Percentiles rank a stretch among this genome's conserved stretches.
phyloP scores from a whole-genome alignment of 2,797 vertebrate genomes.

The Threskiornis aethiopicus region DNA sequence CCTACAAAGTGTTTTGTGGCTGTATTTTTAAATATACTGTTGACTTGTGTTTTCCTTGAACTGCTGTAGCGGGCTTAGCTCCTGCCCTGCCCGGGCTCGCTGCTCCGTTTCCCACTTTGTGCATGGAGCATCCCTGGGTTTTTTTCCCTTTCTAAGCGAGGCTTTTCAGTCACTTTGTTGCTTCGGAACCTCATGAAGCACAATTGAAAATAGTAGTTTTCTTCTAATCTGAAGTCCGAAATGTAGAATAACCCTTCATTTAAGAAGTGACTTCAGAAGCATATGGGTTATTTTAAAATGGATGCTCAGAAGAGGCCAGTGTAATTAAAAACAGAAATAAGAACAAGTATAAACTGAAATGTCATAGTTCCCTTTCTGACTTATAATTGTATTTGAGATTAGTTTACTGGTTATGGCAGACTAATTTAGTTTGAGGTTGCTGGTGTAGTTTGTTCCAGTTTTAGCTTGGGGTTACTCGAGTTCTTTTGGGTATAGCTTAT shows the following conservation, averaged over 20 bases:
- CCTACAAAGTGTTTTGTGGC: not conserved
- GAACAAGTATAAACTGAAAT: not conserved
- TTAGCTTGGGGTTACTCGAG: not conserved
- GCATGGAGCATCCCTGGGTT: not conserved
- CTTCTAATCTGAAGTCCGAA: not conserved
- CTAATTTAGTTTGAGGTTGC: not conserved
- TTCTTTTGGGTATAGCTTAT: not conserved
- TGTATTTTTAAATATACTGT: not conserved
- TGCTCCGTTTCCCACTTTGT: not conserved
- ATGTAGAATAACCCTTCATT: not conserved
- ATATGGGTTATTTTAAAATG: not conserved
- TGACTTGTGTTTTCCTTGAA: not conserved
- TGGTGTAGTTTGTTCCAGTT: slow-evolving; percentile 2
- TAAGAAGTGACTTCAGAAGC: not conserved
- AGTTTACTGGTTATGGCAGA: not conserved
- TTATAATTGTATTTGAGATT: not conserved
- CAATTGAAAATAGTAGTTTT: not conserved
- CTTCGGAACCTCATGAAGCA: not conserved
- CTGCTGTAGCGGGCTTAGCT: fast-evolving
- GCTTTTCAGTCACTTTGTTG: not conserved
- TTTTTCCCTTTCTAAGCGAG: not conserved
- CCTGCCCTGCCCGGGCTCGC: not conserved
- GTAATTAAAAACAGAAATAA: slow-evolving; percentile 34
- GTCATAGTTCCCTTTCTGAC: not conserved
- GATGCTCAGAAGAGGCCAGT: not conserved